Conservation (phyloP, 2,113 vertebrate genomes). For the Camarhynchus parvulus region DNA sequence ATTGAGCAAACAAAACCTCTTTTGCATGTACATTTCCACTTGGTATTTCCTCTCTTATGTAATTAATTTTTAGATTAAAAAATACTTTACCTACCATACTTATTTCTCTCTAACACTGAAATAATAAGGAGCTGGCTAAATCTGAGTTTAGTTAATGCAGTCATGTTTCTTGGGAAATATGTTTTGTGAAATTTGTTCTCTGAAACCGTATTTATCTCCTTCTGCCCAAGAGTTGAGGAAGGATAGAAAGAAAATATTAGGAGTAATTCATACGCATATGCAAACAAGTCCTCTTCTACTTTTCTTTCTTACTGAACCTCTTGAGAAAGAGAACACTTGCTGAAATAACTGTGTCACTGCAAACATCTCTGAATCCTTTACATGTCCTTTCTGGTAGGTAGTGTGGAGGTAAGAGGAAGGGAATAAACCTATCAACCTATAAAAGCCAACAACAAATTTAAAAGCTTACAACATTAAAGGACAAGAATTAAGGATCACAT, state of each 20-base stretch:
- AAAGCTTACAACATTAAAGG: neutral
- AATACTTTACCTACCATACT: neutral
- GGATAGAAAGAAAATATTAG: neutral
- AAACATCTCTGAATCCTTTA: neutral
- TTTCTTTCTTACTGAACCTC: neutral
- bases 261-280: neutral
- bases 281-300: neutral
- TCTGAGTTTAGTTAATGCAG: neutral
- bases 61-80: conserved; percentile 4
- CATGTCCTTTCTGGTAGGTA: neutral
- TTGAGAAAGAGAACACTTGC: neutral
- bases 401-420: neutral
- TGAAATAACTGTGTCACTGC: neutral
- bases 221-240: neutral
- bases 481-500: neutral
- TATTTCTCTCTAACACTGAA: neutral
- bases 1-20: neutral
- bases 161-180: neutral
- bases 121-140: neutral
- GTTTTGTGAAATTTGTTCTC: neutral
- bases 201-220: neutral
- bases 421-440: neutral
- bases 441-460: neutral
- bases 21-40: neutral
- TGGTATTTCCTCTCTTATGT: neutral